Evolutionary conservation across 2,797 vertebrate species (phyloP).

Genomic region (Pagetopsis macropterus): DNA sequence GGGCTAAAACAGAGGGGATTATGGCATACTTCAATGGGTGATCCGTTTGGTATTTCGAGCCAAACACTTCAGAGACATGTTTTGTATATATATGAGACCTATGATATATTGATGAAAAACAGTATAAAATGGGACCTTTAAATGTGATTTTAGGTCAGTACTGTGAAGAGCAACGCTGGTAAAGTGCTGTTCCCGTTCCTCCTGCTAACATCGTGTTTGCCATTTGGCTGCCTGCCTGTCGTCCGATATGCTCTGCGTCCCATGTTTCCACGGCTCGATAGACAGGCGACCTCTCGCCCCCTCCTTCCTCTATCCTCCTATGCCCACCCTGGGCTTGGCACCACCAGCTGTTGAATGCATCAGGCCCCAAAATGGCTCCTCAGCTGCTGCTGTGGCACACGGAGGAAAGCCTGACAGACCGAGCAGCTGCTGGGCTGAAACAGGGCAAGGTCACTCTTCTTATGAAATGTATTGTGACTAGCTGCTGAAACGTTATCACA

Average conservation of each 20-base stretch:
- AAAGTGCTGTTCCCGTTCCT: slow-evolving; percentile 26
- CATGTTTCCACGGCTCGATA: slow-evolving; percentile 54
- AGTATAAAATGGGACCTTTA: not conserved
- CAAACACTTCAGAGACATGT: no score
- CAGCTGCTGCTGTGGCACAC: slow-evolving; percentile 73
- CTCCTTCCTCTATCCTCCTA: slow-evolving; percentile 1
- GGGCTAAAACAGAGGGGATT: no score
- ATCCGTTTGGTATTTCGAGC: no score
- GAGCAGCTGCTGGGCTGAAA: slow-evolving; percentile 69
- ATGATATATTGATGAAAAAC: no score
- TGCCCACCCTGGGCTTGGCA: slow-evolving; percentile 68
- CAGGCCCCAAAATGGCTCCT: slow-evolving; percentile 76
- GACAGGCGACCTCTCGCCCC: slow-evolving; percentile 45
- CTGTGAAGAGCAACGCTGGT: slow-evolving; percentile 8
- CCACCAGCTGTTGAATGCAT: slow-evolving; percentile 80
- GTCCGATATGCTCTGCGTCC: slow-evolving; percentile 63
- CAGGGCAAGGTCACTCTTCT: slow-evolving; percentile 61
- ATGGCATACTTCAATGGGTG: no score
- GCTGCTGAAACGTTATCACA: slow-evolving; percentile 39
- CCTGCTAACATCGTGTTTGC: slow-evolving; percentile 54
- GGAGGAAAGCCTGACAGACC: slow-evolving; percentile 46
- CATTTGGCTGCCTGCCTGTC: slow-evolving; percentile 64
- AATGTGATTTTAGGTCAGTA: slow-evolving; percentile 53
- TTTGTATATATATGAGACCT: no score
- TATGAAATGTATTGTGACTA: slow-evolving; percentile 37